These are phyloP conservation scores for Drosophila jambulina DNA, from an alignment of 1,140 invertebrate species.

Conservation along the genomic window DNA sequence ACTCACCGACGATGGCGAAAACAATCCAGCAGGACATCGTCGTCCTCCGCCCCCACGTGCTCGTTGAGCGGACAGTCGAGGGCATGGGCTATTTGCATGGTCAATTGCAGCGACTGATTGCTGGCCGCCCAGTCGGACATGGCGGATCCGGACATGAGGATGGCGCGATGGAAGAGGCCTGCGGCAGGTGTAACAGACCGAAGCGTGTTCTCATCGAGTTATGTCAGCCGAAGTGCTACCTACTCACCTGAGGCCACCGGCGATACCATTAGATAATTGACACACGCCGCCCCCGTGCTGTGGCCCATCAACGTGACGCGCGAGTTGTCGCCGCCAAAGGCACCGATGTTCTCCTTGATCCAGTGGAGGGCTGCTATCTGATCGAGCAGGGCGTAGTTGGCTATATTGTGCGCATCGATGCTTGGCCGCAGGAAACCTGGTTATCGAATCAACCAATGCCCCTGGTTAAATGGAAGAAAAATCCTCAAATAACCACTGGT, in stretches of 20 bases:
- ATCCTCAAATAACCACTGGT: background rate
- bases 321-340: constrained; percentile 94
- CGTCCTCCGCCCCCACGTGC: constrained; percentile 87
- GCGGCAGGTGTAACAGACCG: constrained; percentile 23
- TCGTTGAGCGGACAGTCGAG: constrained; percentile 90
- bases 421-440: constrained; percentile 93
- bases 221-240: constrained; percentile 8
- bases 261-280: constrained; percentile 95
- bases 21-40: constrained; percentile 86
- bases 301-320: constrained; percentile 96
- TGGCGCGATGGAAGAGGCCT: constrained; percentile 96
- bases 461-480: background rate
- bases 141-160: constrained; percentile 97
- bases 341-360: constrained; percentile 93
- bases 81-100: constrained; percentile 91
- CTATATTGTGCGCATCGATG: constrained; percentile 88
- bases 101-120: constrained; percentile 91
- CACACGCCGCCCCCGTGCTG: constrained; percentile 96
- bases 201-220: constrained; percentile 33
- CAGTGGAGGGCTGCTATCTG: constrained; percentile 94
- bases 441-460: background rate
- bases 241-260: constrained; percentile 90
- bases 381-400: constrained; percentile 96
- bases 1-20: constrained; percentile 87
- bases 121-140: constrained; percentile 95